These are phyloP conservation scores for Campaea margaritaria DNA, from an alignment of 2,888 invertebrate species.

Conservation along the genomic window DNA sequence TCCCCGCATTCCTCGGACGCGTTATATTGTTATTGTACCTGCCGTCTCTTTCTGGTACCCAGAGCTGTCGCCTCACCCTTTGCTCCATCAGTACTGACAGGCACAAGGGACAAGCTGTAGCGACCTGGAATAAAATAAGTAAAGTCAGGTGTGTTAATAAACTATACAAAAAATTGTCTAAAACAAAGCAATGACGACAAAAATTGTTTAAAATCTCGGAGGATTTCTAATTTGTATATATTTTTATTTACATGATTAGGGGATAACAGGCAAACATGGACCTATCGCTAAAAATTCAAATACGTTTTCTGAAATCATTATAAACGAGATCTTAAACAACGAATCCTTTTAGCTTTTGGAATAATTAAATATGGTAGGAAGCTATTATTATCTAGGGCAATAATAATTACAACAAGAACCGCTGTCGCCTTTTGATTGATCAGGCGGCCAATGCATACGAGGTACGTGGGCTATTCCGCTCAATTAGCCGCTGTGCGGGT, in stretches of 20 bases:
- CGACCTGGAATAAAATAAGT: slow-evolving; percentile 38
- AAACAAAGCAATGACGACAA: neutral
- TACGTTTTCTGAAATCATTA: neutral
- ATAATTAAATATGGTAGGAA: too few species aligned
- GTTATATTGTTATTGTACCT: slow-evolving; percentile 54
- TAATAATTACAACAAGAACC: slow-evolving; percentile 19
- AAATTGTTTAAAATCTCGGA: too few species aligned
- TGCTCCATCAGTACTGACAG: slow-evolving; percentile 28
- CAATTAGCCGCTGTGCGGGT: slow-evolving; percentile 74
- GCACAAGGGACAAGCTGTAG: slow-evolving; percentile 56
- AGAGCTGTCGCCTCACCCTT: slow-evolving; percentile 50
- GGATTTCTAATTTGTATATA: too few species aligned
- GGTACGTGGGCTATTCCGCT: slow-evolving; percentile 69
- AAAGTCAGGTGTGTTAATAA: too few species aligned
- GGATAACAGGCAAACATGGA: too few species aligned
- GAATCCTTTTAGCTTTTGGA: too few species aligned
- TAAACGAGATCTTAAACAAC: too few species aligned
- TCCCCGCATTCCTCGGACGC: slow-evolving; percentile 71
- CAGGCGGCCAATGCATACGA: slow-evolving; percentile 43
- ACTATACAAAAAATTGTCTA: neutral
- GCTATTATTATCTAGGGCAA: too few species aligned
- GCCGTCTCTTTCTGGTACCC: slow-evolving; percentile 57
- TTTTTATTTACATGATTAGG: too few species aligned
- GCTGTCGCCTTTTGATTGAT: slow-evolving; percentile 54
- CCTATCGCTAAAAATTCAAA: too few species aligned